Base-by-base conservation (phyloP, 2,113 vertebrate species). In the Rynchops niger region DNA sequence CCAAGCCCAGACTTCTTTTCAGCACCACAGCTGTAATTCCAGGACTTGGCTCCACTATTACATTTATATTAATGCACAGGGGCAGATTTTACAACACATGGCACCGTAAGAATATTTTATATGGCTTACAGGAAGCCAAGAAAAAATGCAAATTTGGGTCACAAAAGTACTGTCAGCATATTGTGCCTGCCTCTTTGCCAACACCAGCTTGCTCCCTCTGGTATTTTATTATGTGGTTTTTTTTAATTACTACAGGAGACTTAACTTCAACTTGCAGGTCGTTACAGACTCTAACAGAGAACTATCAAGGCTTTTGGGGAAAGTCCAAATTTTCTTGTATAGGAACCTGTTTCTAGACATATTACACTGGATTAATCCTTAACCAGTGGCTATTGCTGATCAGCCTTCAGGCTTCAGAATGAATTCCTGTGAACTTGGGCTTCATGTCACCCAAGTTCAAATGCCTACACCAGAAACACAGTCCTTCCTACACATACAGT, bases 71-170 rank as follows among this genome's bases (percentile, higher is more conserved):
- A 95, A 91, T 69, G 66, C 56, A 80, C 36, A 76, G 62, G 32
- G 47, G 61, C 47, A 93, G 73, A 79, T 78, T 89, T 91, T 56
- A 56, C 17, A 95, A 70, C 43, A 91, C 56, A 69, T 17, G 74
- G 43, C 47, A 47, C 52, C 69, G 18, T 43, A 71, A 59, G 65
- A 88, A 74, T 84, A 79, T 78, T 94, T 94, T 71, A 82, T 82
- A 59, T 21, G 19, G 30, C 15, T 85, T 90, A 89, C 9, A 90
- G 42, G 13, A 76, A 93, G 93, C 84, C 93, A 96, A 94, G 73
- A 91, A 96, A 91, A 71, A 86, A 95, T 87, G 91, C 77, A 96
- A 84, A 96, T 96, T 67, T 93, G 27, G 27, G 52, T 62, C 27
- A 74, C 67, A 92, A 86, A 93, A 95, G 38, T 91, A 67, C 61